These are phyloP conservation scores for Raillietiella orientalis DNA, from an alignment of 2,888 invertebrate genomes.

Conservation along the genomic window DNA sequence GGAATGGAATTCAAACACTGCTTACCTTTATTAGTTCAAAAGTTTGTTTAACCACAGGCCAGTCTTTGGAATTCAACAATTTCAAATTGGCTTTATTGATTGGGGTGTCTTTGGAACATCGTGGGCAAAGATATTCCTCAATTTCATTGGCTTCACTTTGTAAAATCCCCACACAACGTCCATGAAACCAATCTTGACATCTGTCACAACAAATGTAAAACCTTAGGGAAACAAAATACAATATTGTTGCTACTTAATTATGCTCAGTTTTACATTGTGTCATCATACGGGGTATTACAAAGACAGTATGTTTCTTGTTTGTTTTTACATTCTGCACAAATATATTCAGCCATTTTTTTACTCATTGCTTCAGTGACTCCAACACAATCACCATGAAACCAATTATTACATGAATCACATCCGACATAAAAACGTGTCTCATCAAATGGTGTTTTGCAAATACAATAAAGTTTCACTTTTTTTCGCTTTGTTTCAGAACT, in stretches of 20 bases:
- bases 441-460: conserved; percentile 80
- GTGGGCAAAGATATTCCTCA: conserved; percentile 85
- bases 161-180: conserved; percentile 75
- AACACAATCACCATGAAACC: conserved; percentile 95
- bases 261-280: no score
- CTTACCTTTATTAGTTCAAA: no score
- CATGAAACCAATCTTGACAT: conserved; percentile 98
- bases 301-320: background rate
- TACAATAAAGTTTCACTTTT: conserved; percentile 40
- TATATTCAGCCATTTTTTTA: conserved; percentile 54
- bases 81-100: conserved; percentile 73
- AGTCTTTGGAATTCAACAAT: conserved; percentile 39
- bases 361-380: conserved; percentile 73
- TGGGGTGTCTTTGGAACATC: conserved; percentile 62
- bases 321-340: conserved; percentile 15
- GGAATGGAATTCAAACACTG: no score
- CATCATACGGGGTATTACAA: no score
- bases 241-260: conserved; percentile 2
- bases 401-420: conserved; percentile 86
- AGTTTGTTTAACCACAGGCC: no score
- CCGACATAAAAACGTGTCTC: conserved; percentile 87
- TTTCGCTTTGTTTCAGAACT: conserved; percentile 6
- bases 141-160: conserved; percentile 79
- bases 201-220: conserved; percentile 97
- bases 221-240: conserved; percentile 17